Evolutionary conservation across 2,888 invertebrate genomes (phyloP).

Genomic region (Hypena proboscidalis): DNA sequence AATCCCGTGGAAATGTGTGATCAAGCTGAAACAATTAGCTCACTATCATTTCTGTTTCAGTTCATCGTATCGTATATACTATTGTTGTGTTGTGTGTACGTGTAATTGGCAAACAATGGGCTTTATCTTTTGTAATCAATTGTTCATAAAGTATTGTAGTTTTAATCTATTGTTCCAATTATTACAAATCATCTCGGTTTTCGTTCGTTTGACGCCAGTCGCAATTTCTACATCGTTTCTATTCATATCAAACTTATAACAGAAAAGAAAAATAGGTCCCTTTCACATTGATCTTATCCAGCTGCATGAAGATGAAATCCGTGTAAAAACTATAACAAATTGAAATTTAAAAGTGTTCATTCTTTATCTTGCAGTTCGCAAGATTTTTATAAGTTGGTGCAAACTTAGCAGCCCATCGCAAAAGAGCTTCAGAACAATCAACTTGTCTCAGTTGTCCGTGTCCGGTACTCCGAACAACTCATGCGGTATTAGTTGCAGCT

Average conservation of each 20-base stretch:
- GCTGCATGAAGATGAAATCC: background rate
- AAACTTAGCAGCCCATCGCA: background rate
- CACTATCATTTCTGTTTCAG: slow-evolving; percentile 48
- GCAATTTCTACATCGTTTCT: too few species aligned
- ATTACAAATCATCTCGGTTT: too few species aligned
- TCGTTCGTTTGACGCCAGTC: too few species aligned
- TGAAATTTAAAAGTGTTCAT: background rate
- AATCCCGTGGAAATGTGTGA: slow-evolving; percentile 43
- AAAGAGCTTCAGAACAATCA: slow-evolving; percentile 1
- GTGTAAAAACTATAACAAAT: background rate
- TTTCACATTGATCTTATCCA: too few species aligned
- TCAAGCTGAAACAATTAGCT: slow-evolving; percentile 48
- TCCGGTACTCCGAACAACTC: slow-evolving; percentile 6
- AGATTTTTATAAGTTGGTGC: background rate
- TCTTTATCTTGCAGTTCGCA: background rate
- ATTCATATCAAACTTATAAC: too few species aligned
- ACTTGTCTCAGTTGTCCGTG: slow-evolving; percentile 8
- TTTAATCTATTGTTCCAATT: too few species aligned
- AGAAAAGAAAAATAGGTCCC: too few species aligned
- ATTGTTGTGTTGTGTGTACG: slow-evolving; percentile 24
- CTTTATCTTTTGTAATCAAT: slow-evolving; percentile 2
- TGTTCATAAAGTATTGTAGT: too few species aligned
- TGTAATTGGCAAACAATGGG: slow-evolving; percentile 19
- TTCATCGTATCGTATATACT: slow-evolving; percentile 46
- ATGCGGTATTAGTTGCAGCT: slow-evolving; percentile 12